These are phyloP conservation scores for Rousettus leschenaultii DNA, from an alignment of 2,113 vertebrate species.

Conservation along the genomic window DNA sequence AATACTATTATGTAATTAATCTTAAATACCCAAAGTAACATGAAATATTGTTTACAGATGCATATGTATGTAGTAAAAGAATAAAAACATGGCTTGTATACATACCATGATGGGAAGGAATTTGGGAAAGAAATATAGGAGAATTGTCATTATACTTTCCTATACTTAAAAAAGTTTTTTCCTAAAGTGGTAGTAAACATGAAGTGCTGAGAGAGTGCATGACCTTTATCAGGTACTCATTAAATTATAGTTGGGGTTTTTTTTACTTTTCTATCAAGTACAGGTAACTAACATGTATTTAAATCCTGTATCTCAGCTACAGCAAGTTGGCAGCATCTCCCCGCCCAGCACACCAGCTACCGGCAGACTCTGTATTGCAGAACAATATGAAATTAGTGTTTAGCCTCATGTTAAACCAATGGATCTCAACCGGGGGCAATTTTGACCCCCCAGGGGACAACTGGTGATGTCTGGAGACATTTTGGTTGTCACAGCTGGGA, in stretches of 20 bases:
- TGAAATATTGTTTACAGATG: neutral
- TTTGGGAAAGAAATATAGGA: neutral
- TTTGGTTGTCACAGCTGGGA: neutral
- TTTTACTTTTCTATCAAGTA: neutral
- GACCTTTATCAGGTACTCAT: neutral
- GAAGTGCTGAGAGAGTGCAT: neutral
- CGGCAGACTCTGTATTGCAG: neutral
- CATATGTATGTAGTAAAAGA: neutral
- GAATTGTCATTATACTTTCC: neutral
- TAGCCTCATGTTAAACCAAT: neutral
- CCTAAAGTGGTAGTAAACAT: neutral
- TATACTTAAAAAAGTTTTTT: neutral
- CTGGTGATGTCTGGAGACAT: neutral
- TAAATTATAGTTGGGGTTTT: neutral
- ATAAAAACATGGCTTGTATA: neutral
- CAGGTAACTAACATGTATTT: neutral
- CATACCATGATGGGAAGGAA: neutral
- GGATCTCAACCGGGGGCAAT: neutral
- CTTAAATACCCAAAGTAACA: neutral
- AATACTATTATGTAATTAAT: neutral
- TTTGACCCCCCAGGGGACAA: neutral
- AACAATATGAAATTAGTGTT: neutral
- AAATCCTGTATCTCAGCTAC: neutral
- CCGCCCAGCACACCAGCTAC: neutral
- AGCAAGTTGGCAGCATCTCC: neutral